Conservation (phyloP, 2,888 invertebrate species). For the Melieria omissa region DNA sequence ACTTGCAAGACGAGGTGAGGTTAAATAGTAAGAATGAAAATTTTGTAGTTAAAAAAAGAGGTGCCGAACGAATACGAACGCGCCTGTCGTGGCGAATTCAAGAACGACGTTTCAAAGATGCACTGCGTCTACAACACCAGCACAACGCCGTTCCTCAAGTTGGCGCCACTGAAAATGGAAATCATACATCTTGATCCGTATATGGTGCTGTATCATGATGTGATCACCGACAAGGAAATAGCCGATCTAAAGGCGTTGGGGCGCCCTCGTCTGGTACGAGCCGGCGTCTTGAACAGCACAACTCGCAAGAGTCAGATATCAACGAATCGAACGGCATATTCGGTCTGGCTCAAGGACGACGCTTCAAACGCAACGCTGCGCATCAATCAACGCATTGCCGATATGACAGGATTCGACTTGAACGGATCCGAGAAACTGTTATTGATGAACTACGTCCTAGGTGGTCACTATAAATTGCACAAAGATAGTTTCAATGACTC, state of each 20-base stretch:
- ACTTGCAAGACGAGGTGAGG: no score
- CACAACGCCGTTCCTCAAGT: slow-evolving; percentile 50
- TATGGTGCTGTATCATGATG: slow-evolving; percentile 59
- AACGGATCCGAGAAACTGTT: slow-evolving; percentile 57
- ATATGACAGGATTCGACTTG: slow-evolving; percentile 59
- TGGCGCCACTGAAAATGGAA: slow-evolving; percentile 63
- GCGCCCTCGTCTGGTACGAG: slow-evolving; percentile 51
- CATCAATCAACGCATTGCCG: slow-evolving; percentile 53
- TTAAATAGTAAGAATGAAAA: no score
- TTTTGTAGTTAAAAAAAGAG: no score
- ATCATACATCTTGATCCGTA: slow-evolving; percentile 55
- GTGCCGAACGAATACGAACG: no score
- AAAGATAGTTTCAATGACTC: slow-evolving; percentile 57
- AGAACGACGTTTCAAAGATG: slow-evolving; percentile 39
- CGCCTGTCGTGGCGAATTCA: slow-evolving; percentile 57
- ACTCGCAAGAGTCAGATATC: slow-evolving; percentile 37
- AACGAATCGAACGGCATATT: slow-evolving; percentile 57
- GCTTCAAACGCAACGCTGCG: slow-evolving; percentile 44
- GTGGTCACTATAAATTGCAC: slow-evolving; percentile 59
- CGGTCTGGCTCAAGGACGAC: slow-evolving; percentile 55
- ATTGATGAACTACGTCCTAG: slow-evolving; percentile 62
- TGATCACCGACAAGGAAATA: slow-evolving; percentile 55
- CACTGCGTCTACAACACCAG: slow-evolving; percentile 59
- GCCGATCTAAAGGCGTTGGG: slow-evolving; percentile 50
- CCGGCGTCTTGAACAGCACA: slow-evolving; percentile 50